Conservation (phyloP, 1,140 invertebrate genomes). For the Ptiloglossa arizonensis region DNA sequence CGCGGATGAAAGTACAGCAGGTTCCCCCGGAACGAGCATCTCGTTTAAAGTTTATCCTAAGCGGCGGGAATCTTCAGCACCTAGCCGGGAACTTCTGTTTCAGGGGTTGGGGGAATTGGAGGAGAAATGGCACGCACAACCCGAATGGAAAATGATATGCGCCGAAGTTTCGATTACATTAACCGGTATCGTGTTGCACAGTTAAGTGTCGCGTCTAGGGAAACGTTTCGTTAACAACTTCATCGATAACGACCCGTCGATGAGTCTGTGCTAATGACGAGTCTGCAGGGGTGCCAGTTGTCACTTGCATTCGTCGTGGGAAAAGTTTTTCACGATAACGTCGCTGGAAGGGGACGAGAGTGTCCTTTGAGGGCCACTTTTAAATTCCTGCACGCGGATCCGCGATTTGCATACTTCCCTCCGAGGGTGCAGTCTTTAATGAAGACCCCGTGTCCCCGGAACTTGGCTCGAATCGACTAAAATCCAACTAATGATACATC, state of each 20-base stretch:
- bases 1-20: neutral
- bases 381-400: neutral
- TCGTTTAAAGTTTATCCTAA: constrained; percentile 47
- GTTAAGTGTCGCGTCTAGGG: neutral
- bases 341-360: neutral
- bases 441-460: neutral
- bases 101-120: constrained; percentile 22
- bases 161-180: constrained; percentile 48
- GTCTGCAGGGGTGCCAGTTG: too few species aligned
- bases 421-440: neutral
- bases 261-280: too few species aligned
- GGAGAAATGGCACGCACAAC: constrained; percentile 18
- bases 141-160: constrained; percentile 34
- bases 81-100: constrained; percentile 31
- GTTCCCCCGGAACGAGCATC: neutral
- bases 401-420: constrained; percentile 6
- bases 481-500: neutral
- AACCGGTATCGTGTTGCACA: constrained; percentile 28
- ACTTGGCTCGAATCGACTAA: neutral
- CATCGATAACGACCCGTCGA: neutral
- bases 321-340: constrained; percentile 14
- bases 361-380: neutral
- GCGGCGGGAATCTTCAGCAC: constrained; percentile 25
- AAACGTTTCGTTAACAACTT: neutral
- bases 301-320: neutral